Conservation (phyloP, 2,888 invertebrate species). For the Apeira syringaria region DNA sequence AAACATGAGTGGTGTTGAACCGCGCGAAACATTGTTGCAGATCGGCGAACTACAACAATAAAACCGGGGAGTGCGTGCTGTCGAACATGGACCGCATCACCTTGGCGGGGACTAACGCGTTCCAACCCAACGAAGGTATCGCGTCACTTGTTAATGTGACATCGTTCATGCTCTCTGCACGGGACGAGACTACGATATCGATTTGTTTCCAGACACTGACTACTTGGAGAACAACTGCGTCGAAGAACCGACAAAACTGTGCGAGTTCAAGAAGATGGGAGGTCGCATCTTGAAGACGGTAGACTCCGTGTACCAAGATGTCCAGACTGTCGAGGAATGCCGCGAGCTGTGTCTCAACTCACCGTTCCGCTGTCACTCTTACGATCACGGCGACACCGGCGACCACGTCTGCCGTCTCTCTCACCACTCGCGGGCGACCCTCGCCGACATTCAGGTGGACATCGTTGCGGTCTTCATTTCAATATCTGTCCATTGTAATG, state of each 20-base stretch:
- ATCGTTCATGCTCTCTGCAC: too few species aligned
- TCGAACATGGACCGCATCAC: slow-evolving; percentile 97
- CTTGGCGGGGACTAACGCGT: slow-evolving; percentile 91
- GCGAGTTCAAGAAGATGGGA: slow-evolving; percentile 95
- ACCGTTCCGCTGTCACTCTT: slow-evolving; percentile 95
- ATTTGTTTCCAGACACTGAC: slow-evolving; percentile 83
- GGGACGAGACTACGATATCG: too few species aligned
- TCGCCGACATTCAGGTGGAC: slow-evolving; percentile 92
- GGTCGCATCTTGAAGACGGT: slow-evolving; percentile 96
- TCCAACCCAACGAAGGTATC: slow-evolving; percentile 86
- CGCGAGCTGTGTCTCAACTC: slow-evolving; percentile 94
- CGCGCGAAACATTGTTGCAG: slow-evolving; percentile 83
- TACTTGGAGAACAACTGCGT: slow-evolving; percentile 97
- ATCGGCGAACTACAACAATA: slow-evolving; percentile 95
- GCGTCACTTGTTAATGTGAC: too few species aligned
- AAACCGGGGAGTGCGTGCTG: slow-evolving; percentile 92
- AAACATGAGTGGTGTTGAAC: slow-evolving; percentile 56
- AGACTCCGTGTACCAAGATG: slow-evolving; percentile 96
- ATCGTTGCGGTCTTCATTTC: neutral
- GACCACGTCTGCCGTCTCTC: slow-evolving; percentile 96
- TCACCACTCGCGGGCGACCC: slow-evolving; percentile 94
- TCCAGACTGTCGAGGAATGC: slow-evolving; percentile 93
- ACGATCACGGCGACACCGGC: slow-evolving; percentile 96
- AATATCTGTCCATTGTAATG: neutral
- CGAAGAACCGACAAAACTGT: slow-evolving; percentile 96